A percentile compares a stretch with the other conserved stretches of the same genome.
phyloP scores from a whole-genome alignment of 1,140 invertebrate species.

The Drosophila grimshawi region DNA sequence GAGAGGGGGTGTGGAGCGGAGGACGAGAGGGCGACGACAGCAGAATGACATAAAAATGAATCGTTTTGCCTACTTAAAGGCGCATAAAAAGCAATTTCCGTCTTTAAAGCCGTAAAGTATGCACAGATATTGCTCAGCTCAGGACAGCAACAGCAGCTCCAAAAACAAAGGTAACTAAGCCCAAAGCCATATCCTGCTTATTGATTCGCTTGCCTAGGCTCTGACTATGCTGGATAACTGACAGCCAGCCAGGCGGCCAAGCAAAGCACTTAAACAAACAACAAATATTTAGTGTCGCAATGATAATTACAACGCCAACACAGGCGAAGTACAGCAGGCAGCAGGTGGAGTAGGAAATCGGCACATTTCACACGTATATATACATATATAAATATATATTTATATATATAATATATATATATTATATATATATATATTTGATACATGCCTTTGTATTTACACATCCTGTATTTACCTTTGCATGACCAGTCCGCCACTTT shows the following conservation, averaged over 20 bases:
- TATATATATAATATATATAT: conserved; percentile 30
- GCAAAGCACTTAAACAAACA: conserved; percentile 74
- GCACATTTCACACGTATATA: conserved; percentile 14
- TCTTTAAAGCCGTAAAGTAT: conserved; percentile 69
- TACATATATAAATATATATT: conserved; percentile 2
- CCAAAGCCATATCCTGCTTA: conserved; percentile 48
- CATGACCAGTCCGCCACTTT: conserved; percentile 82
- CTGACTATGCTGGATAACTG: conserved; percentile 1
- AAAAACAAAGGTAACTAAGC: conserved; percentile 7
- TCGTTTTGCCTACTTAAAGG: conserved; percentile 81
- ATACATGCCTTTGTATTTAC: conserved; percentile 74
- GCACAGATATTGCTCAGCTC: conserved; percentile 50
- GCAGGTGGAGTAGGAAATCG: neutral
- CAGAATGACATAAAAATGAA: conserved; percentile 80
- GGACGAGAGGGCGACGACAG: conserved; percentile 45
- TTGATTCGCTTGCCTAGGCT: conserved; percentile 55
- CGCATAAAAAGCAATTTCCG: conserved; percentile 79
- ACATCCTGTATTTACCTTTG: conserved; percentile 80
- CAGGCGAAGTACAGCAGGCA: neutral
- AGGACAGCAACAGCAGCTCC: neutral
- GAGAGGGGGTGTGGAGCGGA: neutral
- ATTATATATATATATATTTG: conserved; percentile 26
- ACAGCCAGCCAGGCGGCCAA: conserved; percentile 20
- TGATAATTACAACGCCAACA: conserved; percentile 81
- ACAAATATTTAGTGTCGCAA: conserved; percentile 78